A percentile compares a stretch with the other conserved stretches of the same genome.
Conservation (phyloP, 2,888 invertebrate genomes). For the Aproaerema taeniolella region DNA sequence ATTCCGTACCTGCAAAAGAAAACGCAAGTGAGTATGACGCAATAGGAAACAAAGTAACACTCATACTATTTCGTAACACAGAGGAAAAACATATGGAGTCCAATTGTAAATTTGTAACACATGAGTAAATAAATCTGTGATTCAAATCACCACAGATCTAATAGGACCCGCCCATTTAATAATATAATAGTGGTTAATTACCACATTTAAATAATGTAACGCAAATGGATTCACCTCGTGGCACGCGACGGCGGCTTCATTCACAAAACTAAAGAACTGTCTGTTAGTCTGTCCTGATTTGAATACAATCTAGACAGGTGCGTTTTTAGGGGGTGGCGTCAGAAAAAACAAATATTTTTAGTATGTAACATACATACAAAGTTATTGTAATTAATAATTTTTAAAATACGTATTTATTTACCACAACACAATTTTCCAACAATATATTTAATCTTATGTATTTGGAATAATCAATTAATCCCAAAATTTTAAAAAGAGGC, state of each 20-base stretch:
- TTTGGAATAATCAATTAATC: too few relatives aligned
- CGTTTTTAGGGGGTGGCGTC: constrained; percentile 20
- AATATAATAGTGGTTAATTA: constrained; percentile 53
- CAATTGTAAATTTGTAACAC: constrained; percentile 20
- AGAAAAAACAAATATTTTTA: too few relatives aligned
- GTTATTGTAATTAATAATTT: too few relatives aligned
- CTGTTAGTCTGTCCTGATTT: constrained; percentile 50
- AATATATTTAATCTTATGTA: too few relatives aligned
- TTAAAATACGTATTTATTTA: too few relatives aligned
- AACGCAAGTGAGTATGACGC: constrained; percentile 9
- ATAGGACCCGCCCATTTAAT: constrained; percentile 45
- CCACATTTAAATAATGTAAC: constrained; percentile 58
- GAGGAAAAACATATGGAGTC: too few relatives aligned
- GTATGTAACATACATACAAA: too few relatives aligned
- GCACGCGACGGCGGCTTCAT: constrained; percentile 51
- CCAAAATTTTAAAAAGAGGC: too few relatives aligned
- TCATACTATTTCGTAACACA: neutral
- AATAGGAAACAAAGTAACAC: constrained; percentile 2
- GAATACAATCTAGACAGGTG: constrained; percentile 45
- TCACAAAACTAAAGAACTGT: constrained; percentile 51
- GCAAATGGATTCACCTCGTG: constrained; percentile 51
- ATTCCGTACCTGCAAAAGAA: constrained; percentile 36
- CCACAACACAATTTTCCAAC: too few relatives aligned
- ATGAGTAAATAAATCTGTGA: constrained; percentile 31
- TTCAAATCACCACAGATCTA: constrained; percentile 30